These are phyloP conservation scores for Vombatus ursinus DNA, from an alignment of 2,113 vertebrate species.

Conservation along the genomic window DNA sequence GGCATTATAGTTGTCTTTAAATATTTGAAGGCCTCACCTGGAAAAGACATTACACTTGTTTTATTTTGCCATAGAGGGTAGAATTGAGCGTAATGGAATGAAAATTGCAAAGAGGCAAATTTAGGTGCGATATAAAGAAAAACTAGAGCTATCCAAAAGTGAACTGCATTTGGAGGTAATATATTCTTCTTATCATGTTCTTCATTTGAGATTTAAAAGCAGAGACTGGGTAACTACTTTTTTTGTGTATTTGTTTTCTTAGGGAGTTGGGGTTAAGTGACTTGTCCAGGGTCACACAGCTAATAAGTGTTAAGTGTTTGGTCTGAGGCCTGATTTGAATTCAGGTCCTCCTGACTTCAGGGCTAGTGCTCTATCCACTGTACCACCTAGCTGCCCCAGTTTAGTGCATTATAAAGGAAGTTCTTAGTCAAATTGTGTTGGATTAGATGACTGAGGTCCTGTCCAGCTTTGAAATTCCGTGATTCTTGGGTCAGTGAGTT, in stretches of 20 bases:
- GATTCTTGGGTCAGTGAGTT: background rate
- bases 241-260: too few species aligned
- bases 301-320: too few species aligned
- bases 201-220: background rate
- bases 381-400: background rate
- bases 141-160: background rate
- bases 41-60: background rate
- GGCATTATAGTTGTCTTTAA: background rate
- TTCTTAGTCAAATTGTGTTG: background rate
- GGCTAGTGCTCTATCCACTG: too few species aligned
- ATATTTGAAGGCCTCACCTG: background rate
- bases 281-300: too few species aligned
- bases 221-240: background rate
- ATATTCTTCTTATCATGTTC: background rate
- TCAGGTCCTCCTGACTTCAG: too few species aligned
- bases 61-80: background rate
- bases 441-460: background rate
- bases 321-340: too few species aligned
- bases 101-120: background rate
- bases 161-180: background rate
- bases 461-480: background rate
- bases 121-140: background rate
- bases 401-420: background rate
- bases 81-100: background rate
- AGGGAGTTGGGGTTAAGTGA: too few species aligned